phyloP scores from a whole-genome alignment of 2,888 invertebrate species.

The Drosophila nr. fundita region DNA sequence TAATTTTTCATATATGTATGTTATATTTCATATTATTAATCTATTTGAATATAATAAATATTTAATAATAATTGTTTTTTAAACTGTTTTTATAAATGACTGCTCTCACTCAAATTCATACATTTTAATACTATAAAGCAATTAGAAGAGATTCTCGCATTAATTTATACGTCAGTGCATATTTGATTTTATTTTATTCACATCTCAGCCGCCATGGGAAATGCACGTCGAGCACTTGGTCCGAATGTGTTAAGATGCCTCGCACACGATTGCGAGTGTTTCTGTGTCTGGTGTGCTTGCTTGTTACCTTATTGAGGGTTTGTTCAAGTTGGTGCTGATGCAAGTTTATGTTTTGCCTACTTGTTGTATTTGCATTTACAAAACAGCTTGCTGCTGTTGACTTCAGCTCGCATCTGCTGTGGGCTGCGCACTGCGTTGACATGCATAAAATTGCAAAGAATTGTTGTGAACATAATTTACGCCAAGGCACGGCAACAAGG shows the following conservation, averaged over 20 bases:
- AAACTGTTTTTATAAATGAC: neutral
- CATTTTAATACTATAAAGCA: constrained; percentile 37
- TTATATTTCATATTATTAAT: neutral
- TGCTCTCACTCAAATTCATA: constrained; percentile 16
- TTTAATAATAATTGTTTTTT: neutral
- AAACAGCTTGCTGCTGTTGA: constrained; percentile 35
- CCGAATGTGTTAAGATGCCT: constrained; percentile 25
- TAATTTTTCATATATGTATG: neutral
- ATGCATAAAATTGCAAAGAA: constrained; percentile 70
- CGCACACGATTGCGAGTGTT: neutral
- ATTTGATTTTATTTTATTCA: constrained; percentile 71
- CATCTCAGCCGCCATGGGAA: constrained; percentile 43
- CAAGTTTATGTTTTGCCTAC: neutral
- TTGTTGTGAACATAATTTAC: constrained; percentile 66
- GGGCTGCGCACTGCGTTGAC: constrained; percentile 53
- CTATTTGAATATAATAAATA: neutral
- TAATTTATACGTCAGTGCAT: constrained; percentile 72
- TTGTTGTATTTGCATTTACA: constrained; percentile 51
- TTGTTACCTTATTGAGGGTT: constrained; percentile 8
- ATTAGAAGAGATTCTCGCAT: constrained; percentile 53
- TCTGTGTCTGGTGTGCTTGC: neutral
- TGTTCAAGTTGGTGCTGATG: neutral
- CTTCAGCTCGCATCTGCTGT: neutral
- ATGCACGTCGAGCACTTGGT: constrained; percentile 25
- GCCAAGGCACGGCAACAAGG: constrained; percentile 23